Conservation (phyloP, 2,888 invertebrate species). For the Dysmachus trigonus region DNA sequence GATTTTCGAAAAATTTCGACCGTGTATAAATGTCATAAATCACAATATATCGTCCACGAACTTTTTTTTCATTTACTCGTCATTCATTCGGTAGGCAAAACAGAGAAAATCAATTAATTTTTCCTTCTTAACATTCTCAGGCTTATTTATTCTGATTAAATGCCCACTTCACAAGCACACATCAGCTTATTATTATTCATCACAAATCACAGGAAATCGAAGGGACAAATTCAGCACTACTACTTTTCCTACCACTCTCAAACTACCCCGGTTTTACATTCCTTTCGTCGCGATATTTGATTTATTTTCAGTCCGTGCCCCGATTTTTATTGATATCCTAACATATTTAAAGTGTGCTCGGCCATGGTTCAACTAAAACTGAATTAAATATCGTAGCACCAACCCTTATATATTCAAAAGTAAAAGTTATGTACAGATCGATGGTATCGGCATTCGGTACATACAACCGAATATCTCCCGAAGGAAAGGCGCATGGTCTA, state of each 20-base stretch:
- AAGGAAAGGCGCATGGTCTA: constrained; percentile 16
- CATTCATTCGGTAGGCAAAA: background rate
- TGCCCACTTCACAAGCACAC: constrained; percentile 4
- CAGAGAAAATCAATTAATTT: constrained; percentile 10
- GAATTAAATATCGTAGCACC: constrained; percentile 45
- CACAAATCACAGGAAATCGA: background rate
- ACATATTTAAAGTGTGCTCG: background rate
- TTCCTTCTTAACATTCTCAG: background rate
- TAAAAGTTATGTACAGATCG: constrained; percentile 32
- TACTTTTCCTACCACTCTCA: background rate
- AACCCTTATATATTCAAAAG: constrained; percentile 48
- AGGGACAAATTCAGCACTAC: background rate
- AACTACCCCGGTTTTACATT: background rate
- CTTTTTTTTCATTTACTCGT: constrained; percentile 3
- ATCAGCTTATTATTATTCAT: background rate
- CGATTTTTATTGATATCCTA: background rate
- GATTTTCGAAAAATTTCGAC: background rate
- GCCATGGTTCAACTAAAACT: constrained; percentile 46
- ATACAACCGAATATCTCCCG: background rate
- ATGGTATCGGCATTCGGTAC: constrained; percentile 40
- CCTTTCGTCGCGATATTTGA: background rate
- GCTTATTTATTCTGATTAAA: background rate
- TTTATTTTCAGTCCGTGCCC: constrained; percentile 25
- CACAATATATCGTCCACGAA: constrained; percentile 33
- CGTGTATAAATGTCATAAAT: constrained; percentile 6